A percentile compares a stretch with the other conserved stretches of the same genome.
Conservation (phyloP, 1,140 invertebrate species). For the Heterodera carotae region DNA sequence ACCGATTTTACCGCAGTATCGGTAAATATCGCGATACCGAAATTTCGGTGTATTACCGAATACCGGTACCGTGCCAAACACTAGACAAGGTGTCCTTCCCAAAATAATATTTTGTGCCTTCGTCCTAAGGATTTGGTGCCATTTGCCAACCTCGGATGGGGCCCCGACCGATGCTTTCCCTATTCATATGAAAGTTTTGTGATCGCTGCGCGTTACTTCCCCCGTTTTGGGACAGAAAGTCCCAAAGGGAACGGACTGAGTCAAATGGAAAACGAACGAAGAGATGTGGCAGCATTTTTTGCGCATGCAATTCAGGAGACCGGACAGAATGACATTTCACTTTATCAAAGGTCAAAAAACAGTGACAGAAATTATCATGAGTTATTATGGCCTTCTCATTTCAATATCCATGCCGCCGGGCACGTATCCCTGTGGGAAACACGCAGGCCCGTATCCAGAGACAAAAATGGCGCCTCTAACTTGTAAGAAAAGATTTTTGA, state of each 20-base stretch:
- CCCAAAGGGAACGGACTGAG: slow-evolving; percentile 18
- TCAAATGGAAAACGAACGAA: slow-evolving; percentile 28
- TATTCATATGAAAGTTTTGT: slow-evolving; percentile 62
- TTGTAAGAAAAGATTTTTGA: no score
- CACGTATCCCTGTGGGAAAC: no score
- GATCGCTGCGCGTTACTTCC: slow-evolving; percentile 64
- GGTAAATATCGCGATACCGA: no score
- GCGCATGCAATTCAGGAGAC: slow-evolving; percentile 56
- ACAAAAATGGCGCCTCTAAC: no score
- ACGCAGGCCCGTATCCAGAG: no score
- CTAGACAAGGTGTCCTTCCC: no score
- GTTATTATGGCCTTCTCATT: no score
- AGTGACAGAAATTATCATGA: background rate
- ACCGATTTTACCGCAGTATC: no score
- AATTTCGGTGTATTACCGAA: no score
- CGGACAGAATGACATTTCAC: slow-evolving; percentile 47
- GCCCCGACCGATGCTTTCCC: slow-evolving; percentile 54
- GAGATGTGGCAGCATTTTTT: slow-evolving; percentile 52
- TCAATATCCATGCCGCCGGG: no score
- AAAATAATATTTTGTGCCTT: no score
- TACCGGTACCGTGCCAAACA: no score
- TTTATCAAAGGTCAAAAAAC: slow-evolving; percentile 30
- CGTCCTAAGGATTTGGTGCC: slow-evolving; percentile 58
- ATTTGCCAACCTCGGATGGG: slow-evolving; percentile 61
- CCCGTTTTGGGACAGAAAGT: slow-evolving; percentile 55